Percentiles rank a stretch among this genome's conserved stretches.
Evolutionary conservation across 2,888 invertebrate genomes (phyloP).

Genomic region (Timandra comae): DNA sequence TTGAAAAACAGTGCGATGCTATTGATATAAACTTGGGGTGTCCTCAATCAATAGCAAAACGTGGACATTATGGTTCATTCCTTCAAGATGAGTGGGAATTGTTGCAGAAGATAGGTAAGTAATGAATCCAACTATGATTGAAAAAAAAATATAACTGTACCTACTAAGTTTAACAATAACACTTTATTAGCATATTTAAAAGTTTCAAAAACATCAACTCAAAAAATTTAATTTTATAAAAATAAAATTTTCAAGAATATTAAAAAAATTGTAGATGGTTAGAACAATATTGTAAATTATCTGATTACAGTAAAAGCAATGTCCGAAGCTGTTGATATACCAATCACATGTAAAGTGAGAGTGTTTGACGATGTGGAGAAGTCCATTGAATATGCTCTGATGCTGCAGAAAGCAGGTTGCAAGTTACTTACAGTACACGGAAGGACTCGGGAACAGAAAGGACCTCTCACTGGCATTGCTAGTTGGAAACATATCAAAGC

Average conservation of each 20-base stretch:
- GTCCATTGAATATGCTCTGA: conserved; percentile 93
- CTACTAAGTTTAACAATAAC: conserved; percentile 5
- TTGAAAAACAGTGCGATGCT: conserved; percentile 93
- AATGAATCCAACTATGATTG: too few species aligned
- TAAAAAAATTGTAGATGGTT: too few species aligned
- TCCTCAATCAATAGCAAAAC: conserved; percentile 97
- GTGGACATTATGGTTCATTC: conserved; percentile 97
- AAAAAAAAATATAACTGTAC: too few species aligned
- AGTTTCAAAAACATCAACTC: too few species aligned
- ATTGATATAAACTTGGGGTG: conserved; percentile 98
- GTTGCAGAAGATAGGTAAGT: conserved; percentile 85
- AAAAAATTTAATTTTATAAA: too few species aligned
- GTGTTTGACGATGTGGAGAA: conserved; percentile 90
- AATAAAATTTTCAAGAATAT: too few species aligned
- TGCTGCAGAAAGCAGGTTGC: conserved; percentile 96
- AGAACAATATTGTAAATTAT: too few species aligned
- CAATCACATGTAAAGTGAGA: conserved; percentile 98
- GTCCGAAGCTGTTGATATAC: conserved; percentile 83
- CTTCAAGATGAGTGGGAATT: conserved; percentile 97
- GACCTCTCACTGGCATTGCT: conserved; percentile 95
- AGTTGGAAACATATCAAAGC: conserved; percentile 95
- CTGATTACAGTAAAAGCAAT: conserved; percentile 79
- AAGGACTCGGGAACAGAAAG: conserved; percentile 95
- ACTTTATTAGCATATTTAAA: neutral
- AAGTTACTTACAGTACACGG: conserved; percentile 96